Conservation (phyloP, 2,797 vertebrate genomes). For the Pseudopleuronectes americanus region DNA sequence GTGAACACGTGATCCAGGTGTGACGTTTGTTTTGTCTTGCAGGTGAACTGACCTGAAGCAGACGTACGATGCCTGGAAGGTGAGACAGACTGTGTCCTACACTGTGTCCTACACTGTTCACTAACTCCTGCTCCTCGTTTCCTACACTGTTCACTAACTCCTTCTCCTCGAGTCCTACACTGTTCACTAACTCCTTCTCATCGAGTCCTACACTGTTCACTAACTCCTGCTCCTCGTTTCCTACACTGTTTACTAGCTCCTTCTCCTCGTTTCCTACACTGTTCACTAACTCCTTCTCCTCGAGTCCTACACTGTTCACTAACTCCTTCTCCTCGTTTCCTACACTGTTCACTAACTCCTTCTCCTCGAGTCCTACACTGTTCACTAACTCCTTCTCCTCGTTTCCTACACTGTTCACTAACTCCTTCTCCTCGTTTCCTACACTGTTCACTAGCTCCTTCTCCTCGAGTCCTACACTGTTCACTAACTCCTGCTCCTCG, state of each 20-base stretch:
- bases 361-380: background rate
- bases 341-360: background rate
- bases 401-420: background rate
- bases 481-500: too few species aligned
- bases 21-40: background rate
- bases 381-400: too few species aligned
- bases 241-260: background rate
- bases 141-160: background rate
- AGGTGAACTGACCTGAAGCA: conserved; percentile 85
- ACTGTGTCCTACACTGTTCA: background rate
- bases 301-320: background rate
- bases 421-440: too few species aligned
- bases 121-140: too few species aligned
- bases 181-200: too few species aligned
- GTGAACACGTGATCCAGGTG: background rate
- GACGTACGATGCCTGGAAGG: conserved; percentile 91
- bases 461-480: background rate
- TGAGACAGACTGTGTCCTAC: conserved; percentile 64
- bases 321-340: too few species aligned
- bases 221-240: too few species aligned
- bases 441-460: background rate
- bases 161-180: too few species aligned
- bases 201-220: background rate
- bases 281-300: too few species aligned
- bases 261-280: too few species aligned